Evolutionary conservation across 2,888 invertebrate species (phyloP).

Genomic region (Gerris lacustris): DNA sequence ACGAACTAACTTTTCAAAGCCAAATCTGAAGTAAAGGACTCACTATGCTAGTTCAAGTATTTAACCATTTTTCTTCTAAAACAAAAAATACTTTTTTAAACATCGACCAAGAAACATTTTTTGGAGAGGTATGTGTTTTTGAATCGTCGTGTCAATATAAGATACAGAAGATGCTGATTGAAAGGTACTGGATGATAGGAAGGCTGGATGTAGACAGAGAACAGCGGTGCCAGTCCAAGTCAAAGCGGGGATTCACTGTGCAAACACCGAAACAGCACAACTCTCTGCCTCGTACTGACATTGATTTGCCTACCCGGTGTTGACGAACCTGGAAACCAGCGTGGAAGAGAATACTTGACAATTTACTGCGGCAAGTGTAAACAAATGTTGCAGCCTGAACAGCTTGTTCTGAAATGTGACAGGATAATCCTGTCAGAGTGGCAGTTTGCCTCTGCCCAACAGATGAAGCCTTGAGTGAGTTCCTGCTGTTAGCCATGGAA

Average conservation of each 20-base stretch:
- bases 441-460: too few species aligned
- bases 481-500: too few species aligned
- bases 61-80: too few species aligned
- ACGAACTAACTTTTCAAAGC: too few species aligned
- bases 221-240: not conserved
- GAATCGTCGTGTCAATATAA: not conserved
- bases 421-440: too few species aligned
- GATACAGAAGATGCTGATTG: not conserved
- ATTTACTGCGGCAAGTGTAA: not conserved
- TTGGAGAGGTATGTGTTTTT: not conserved
- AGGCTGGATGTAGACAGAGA: not conserved
- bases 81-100: too few species aligned
- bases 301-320: not conserved
- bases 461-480: too few species aligned
- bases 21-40: too few species aligned
- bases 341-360: not conserved
- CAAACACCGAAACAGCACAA: not conserved
- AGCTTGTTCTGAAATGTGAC: too few species aligned
- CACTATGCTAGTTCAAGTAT: too few species aligned
- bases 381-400: not conserved
- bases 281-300: not conserved
- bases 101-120: too few species aligned
- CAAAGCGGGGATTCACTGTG: not conserved
- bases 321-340: not conserved
- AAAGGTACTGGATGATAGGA: not conserved